Conservation (phyloP, 2,797 vertebrate species). For the Orientallactaga sibirica region DNA sequence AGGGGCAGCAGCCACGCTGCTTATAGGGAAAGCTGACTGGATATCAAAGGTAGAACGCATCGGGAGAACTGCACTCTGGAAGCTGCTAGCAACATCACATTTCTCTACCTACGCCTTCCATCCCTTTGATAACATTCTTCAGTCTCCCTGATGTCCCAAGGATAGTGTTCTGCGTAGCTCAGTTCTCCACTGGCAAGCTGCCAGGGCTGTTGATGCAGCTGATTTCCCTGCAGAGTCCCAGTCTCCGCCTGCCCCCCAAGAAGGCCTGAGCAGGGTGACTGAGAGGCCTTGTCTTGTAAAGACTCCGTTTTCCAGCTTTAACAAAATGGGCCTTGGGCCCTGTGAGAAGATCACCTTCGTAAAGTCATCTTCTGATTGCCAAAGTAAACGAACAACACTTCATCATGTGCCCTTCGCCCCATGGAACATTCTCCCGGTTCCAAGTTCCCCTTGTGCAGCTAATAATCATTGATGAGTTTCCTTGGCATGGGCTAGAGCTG, state of each 20-base stretch:
- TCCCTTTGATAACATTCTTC: neutral
- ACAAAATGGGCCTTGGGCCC: neutral
- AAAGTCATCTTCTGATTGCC: neutral
- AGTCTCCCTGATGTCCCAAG: neutral
- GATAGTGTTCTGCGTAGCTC: neutral
- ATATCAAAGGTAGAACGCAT: too few species aligned
- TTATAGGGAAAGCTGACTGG: neutral
- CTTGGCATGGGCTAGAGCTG: neutral
- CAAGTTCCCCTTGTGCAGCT: neutral
- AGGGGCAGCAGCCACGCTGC: neutral
- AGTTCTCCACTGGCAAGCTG: neutral
- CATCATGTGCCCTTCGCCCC: neutral
- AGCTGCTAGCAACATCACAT: neutral
- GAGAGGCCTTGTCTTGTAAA: neutral
- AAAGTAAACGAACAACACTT: conserved; percentile 30
- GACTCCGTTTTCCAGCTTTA: neutral
- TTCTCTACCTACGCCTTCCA: neutral
- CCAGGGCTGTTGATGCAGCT: neutral
- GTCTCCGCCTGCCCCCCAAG: too few species aligned
- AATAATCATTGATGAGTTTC: neutral
- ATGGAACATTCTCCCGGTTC: neutral
- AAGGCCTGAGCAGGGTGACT: neutral
- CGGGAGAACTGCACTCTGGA: neutral
- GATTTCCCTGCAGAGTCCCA: neutral
- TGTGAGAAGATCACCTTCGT: neutral